Base-by-base conservation (phyloP, 2,113 vertebrate species). In the Phyllopteryx taeniolatus region DNA sequence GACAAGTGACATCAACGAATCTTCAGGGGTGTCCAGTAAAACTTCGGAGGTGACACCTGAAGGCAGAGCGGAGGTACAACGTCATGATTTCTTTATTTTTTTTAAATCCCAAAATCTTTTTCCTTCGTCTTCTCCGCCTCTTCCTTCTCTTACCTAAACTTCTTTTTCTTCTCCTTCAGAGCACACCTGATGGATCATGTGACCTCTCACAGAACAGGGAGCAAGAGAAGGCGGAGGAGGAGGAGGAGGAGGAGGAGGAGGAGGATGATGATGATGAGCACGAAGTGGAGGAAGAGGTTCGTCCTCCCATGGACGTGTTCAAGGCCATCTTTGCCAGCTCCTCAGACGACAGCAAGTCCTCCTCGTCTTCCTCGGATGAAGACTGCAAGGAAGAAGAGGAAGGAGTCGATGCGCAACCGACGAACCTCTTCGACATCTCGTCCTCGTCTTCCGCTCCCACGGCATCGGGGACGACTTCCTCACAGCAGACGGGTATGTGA, bases 261-360 rank as follows among this genome's bases (percentile, higher is more conserved):
- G 73, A 85, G 0, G 72, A 65, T 0, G 76, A 82, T 0, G 65
- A 82, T 7, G 77, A 89, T 5, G 79, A 88, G 8, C 91, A 92
- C 22, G 65, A 84, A 8, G 92, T 87, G 3, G 90, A 90, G 71
- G 96, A 95, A 86, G 93, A 92, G 83, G 89, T 79, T 20, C 85
- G 93, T 33, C 97, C 95, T 8, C 83, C 97, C 15, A 96, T 99
- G 94, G 98, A 99, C 78, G 90, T 99, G 68, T 99, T 99, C 83
- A 99, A 95, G 67, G 97, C 96, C 75, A 97, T 99, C 83, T 99
- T 99, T 70, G 95, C 91, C 67, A 90, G 91, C 80, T 99, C 97
- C 6, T 99, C 96, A 0, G 96, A 97, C 67, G 96, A 97, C 72
- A 93, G 97, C 73, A 93, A 95, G 67, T 95, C 95, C 7, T 95